Evolutionary conservation across 2,888 invertebrate species (phyloP), one percentile per base, ranked within the genome.

Genomic region (Schizaphis graminum): DNA sequence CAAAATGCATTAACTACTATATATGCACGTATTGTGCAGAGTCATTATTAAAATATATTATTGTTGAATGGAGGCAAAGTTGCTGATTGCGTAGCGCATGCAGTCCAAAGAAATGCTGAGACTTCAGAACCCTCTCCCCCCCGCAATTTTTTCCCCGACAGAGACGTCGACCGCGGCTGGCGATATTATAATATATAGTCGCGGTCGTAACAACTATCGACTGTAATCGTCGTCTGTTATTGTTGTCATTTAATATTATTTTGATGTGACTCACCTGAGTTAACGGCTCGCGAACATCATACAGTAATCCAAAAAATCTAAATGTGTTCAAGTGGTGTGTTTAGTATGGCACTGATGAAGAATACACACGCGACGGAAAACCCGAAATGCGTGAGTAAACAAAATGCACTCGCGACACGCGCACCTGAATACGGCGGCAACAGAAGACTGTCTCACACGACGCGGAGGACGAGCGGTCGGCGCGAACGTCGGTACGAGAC

Each of bases 401-500:
- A 47, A 35, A 77, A 77, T 47, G 86, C 86, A 47, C 86, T 21
- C 16, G n/a, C 87, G 87, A 26, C 88, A n/a, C 53, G 56, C 53
- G 8, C 49, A 88, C 53, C 5, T 16, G 2, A 88, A n/a, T 24
- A 7, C 35, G 26, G 53, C 35, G 53, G 26, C 88, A n/a, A 26
- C n/a, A 8, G 3, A 28, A 67, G 26, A 53, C 35, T 11, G 24
- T 77, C 8, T 5, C 47, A 11, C n/a, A 5, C 49, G 2, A n/a
- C 49, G 24, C n/a, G 7, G n/a, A 49, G 88, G 10, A 67, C 49
- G 13, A 67, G 21, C 5, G 24, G 1, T 41, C 35, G 26, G 47
- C 41, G 26, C 77, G 41, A 16, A 41, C 41, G 92, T 53, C 67
- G 67, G 41, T 28, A 57, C 86, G 91, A 92, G 86, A 92, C 91